Evolutionary conservation across 2,888 invertebrate species (phyloP), one percentile per base, ranked within the genome.

Genomic region (Drosophila atroscutellata): DNA sequence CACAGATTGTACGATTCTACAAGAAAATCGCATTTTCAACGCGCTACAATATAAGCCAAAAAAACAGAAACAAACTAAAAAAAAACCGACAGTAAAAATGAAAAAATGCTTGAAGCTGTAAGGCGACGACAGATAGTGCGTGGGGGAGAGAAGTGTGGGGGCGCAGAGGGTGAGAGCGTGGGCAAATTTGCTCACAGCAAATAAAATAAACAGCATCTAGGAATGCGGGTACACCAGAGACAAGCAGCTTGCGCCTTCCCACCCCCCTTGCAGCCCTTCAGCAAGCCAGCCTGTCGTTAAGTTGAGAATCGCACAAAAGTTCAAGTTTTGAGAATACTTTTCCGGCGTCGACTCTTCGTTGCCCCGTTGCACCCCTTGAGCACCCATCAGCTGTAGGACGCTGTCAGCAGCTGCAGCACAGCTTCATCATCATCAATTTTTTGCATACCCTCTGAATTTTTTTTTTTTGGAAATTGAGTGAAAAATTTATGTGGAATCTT

Each of bases 11-110:
- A 5, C 45, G 58, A 58, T 66, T 54, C 74, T 69, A 82, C 82
- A 89, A 81, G 89, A 72, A 89, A 87, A 90, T 89, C 80, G 80
- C 90, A 87, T 89, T 87, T 86, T 74, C 89, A 62, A 74, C 68
- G 72, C 66, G 74, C 50, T 54, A 65, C 56, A 64, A 59, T 64
- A 78, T 42, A 24, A 67, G 42, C 50, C 36, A 70, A 54, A 63
- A 63, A 52, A 64, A 61, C 30, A 20, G 49, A 56, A 36, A 61
- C 15, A 11, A 24, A 13, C 26, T n/a, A 26, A 49, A 37, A 8
- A 67, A 50, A 67, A 60, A 54, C 13, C 49, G n/a, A 45, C n/a
- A 28, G n/a, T 15, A 56, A 15, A 56, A 54, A 70, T 79, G 70
- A 70, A 78, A 78, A 77, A 78, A 32, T 68, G 63, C 70, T 63